phyloP scores from a whole-genome alignment of 2,888 invertebrate species.

The Meiosimyza decipiens region DNA sequence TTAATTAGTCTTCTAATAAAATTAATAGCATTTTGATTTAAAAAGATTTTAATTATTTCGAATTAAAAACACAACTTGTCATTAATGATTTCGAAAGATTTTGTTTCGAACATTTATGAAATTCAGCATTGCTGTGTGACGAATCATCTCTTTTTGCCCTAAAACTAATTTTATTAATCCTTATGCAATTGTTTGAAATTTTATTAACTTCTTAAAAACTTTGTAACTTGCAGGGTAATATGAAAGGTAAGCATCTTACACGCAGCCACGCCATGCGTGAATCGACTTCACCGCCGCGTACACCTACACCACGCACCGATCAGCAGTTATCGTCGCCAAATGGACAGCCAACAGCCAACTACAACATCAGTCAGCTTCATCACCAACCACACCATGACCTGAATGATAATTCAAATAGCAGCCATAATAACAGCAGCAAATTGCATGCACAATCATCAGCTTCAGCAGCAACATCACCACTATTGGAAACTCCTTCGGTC shows the following conservation, averaged over 20 bases:
- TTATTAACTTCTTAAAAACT: conserved; percentile 9
- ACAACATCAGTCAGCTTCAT: conserved; percentile 51
- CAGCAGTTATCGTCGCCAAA: conserved; percentile 48
- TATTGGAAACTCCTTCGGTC: conserved; percentile 63
- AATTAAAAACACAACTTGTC: too few species aligned
- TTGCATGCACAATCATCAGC: conserved; percentile 56
- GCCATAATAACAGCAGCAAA: conserved; percentile 52
- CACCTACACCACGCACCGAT: conserved; percentile 68
- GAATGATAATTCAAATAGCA: conserved; percentile 52
- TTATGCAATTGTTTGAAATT: background rate
- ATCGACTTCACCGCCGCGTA: conserved; percentile 76
- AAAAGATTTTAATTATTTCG: too few species aligned
- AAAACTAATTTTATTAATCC: background rate
- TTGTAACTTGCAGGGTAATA: conserved; percentile 69
- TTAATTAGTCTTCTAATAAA: too few species aligned
- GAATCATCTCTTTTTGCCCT: too few species aligned
- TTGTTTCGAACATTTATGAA: too few species aligned
- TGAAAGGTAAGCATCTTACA: conserved; percentile 85
- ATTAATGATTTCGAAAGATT: too few species aligned
- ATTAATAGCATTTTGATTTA: too few species aligned
- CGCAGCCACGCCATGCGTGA: conserved; percentile 92
- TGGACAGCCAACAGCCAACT: conserved; percentile 40
- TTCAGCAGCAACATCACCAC: conserved; percentile 54
- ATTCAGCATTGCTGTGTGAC: too few species aligned
- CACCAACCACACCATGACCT: conserved; percentile 51